Conservation (phyloP, 1,140 invertebrate genomes). For the Leptonema lineaticorne region DNA sequence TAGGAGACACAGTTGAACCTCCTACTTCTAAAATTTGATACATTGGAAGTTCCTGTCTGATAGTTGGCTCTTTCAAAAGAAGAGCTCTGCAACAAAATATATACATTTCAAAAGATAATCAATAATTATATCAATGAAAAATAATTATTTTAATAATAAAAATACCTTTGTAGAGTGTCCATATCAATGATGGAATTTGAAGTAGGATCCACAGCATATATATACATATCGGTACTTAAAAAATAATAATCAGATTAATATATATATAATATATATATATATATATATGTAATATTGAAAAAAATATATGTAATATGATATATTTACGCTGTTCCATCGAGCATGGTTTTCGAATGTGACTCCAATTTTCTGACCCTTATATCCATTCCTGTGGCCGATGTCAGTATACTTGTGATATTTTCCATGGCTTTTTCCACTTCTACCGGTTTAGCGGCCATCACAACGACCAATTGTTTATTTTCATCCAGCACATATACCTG, state of each 20-base stretch:
- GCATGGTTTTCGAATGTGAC: conserved; percentile 58
- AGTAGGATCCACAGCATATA: conserved; percentile 79
- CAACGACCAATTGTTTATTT: conserved; percentile 75
- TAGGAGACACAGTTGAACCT: conserved; percentile 40
- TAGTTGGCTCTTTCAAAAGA: conserved; percentile 59
- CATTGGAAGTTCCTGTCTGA: conserved; percentile 60
- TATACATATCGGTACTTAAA: conserved; percentile 79
- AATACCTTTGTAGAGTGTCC: conserved; percentile 73
- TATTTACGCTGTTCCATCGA: conserved; percentile 65
- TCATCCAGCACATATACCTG: conserved; percentile 82
- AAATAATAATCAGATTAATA: conserved; percentile 18
- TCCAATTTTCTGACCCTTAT: conserved; percentile 76
- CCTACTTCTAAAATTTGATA: conserved; percentile 61
- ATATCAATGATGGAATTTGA: conserved; percentile 80
- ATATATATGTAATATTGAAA: background rate
- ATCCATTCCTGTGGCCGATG: conserved; percentile 73
- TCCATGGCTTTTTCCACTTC: conserved; percentile 70
- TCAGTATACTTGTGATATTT: conserved; percentile 69
- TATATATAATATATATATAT: conserved; percentile 22
- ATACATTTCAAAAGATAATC: too few relatives aligned
- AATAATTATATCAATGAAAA: background rate
- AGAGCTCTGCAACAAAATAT: too few relatives aligned
- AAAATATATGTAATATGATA: conserved; percentile 7
- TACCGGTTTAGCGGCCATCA: conserved; percentile 71
- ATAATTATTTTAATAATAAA: conserved; percentile 17